phyloP scores from a whole-genome alignment of 2,888 invertebrate genomes.

The Ctena decussata region DNA sequence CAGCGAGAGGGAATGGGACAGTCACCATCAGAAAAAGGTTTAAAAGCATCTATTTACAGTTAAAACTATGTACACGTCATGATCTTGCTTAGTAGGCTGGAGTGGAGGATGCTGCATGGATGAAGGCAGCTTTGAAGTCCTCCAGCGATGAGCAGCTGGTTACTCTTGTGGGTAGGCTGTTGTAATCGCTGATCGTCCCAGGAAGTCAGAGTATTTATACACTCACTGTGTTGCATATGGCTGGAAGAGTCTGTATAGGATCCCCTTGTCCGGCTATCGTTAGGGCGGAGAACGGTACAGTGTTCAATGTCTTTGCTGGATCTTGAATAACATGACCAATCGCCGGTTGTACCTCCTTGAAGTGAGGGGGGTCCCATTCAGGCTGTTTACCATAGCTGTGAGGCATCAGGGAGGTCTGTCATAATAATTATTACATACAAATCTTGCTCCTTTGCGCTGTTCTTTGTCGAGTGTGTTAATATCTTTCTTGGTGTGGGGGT shows the following conservation, averaged over 20 bases:
- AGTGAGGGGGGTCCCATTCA: background rate
- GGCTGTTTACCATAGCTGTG: background rate
- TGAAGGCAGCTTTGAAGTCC: background rate
- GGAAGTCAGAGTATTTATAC: background rate
- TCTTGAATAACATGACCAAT: background rate
- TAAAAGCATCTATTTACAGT: too few species aligned
- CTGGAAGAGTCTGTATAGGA: background rate
- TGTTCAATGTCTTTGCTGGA: background rate
- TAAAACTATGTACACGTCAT: background rate
- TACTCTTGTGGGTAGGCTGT: background rate
- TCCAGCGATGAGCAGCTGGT: background rate
- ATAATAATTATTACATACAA: background rate
- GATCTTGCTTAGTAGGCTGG: background rate
- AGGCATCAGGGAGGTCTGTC: background rate
- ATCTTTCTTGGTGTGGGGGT: background rate
- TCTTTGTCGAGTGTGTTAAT: background rate
- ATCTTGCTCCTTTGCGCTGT: background rate
- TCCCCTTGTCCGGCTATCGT: background rate
- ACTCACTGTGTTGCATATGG: too few species aligned
- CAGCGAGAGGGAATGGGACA: too few species aligned
- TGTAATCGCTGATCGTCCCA: background rate
- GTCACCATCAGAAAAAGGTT: too few species aligned
- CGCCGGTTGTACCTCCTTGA: background rate
- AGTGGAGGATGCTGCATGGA: background rate
- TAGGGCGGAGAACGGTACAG: background rate